phyloP scores from a whole-genome alignment of 2,888 invertebrate species.

The Automeris io region DNA sequence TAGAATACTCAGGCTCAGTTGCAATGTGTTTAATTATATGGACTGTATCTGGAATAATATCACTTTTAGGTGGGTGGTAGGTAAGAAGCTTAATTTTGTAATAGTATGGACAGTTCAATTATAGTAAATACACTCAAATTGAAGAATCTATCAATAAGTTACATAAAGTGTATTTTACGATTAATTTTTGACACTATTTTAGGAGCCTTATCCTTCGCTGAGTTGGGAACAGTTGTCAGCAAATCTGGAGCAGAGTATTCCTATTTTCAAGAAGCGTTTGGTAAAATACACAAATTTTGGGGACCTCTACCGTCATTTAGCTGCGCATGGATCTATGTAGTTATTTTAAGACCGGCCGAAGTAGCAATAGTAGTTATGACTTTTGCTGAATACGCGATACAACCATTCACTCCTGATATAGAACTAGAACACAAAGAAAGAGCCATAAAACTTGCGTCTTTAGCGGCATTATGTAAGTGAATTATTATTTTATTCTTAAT shows the following conservation, averaged over 20 bases:
- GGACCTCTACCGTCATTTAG: constrained; percentile 85
- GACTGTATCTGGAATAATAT: constrained; percentile 86
- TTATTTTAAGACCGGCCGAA: constrained; percentile 85
- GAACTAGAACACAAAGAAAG: constrained; percentile 55
- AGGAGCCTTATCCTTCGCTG: constrained; percentile 89
- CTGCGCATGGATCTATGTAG: constrained; percentile 86
- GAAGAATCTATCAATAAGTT: too few relatives aligned
- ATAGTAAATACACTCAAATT: too few relatives aligned
- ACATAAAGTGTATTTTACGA: not conserved
- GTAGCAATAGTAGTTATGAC: constrained; percentile 86
- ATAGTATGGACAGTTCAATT: not conserved
- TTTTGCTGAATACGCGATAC: constrained; percentile 85
- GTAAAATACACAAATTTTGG: constrained; percentile 81
- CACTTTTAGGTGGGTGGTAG: constrained; percentile 83
- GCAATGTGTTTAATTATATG: constrained; percentile 88
- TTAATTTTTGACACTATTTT: constrained; percentile 1
- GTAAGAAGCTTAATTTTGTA: constrained; percentile 39
- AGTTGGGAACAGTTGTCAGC: constrained; percentile 86
- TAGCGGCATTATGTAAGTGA: constrained; percentile 80
- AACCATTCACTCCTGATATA: constrained; percentile 75
- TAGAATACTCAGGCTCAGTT: constrained; percentile 86
- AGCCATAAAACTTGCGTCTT: constrained; percentile 79
- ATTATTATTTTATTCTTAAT: not conserved
- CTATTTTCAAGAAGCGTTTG: constrained; percentile 85
- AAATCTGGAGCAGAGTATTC: constrained; percentile 90